A percentile compares a stretch with the other conserved stretches of the same genome.
Conservation (phyloP, 1,140 invertebrate genomes). For the Tetragnatha versicolor region DNA sequence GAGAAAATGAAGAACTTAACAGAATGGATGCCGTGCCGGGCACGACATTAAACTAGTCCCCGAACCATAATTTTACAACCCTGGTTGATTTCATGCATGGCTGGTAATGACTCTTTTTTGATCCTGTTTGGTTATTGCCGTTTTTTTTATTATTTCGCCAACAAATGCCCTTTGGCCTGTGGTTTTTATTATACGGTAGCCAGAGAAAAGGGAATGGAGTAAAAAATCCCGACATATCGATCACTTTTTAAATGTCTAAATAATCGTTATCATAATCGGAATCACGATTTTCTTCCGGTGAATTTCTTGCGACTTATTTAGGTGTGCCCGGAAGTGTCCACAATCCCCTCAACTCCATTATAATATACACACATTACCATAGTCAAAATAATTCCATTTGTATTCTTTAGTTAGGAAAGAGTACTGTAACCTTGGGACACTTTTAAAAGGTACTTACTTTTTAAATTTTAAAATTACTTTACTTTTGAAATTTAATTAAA, state of each 20-base stretch:
- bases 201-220: background rate
- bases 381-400: no score
- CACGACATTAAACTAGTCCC: background rate
- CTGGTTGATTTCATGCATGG: slow-evolving; percentile 42
- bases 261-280: slow-evolving; percentile 49
- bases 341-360: no score
- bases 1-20: background rate
- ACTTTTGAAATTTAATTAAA: no score
- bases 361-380: no score
- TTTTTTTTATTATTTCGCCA: background rate
- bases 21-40: slow-evolving; percentile 6
- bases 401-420: no score
- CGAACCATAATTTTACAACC: slow-evolving; percentile 35
- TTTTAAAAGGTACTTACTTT: no score
- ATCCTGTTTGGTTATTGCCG: background rate
- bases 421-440: no score
- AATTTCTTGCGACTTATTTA: slow-evolving; percentile 18
- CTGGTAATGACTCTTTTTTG: slow-evolving; percentile 33
- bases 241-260: slow-evolving; percentile 52
- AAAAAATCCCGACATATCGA: slow-evolving; percentile 49
- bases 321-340: slow-evolving; percentile 40
- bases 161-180: slow-evolving; percentile 15
- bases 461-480: no score
- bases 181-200: background rate
- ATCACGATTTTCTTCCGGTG: slow-evolving; percentile 42